phyloP scores from a whole-genome alignment of 2,797 vertebrate species.

The Mallotus villosus region DNA sequence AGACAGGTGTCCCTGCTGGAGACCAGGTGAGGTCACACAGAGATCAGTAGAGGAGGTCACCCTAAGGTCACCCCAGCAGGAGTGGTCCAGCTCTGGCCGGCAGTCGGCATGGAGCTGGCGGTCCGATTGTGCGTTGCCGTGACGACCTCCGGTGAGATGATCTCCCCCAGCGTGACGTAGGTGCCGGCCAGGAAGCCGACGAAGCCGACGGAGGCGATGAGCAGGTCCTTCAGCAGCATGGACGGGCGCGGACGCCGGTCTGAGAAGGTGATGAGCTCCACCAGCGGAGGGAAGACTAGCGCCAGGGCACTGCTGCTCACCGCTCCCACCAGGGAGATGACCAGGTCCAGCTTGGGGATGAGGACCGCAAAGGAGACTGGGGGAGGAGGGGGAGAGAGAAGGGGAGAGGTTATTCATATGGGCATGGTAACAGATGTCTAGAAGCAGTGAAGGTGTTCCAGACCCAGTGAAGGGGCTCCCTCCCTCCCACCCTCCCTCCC shows the following conservation, averaged over 20 bases:
- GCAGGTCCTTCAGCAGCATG: constrained; percentile 78
- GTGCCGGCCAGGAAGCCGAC: constrained; percentile 83
- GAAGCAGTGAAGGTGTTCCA: neutral
- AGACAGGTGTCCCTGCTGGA: neutral
- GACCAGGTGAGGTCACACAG: too few species aligned
- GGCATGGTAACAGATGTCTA: constrained; percentile 12
- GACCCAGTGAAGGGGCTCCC: constrained; percentile 1
- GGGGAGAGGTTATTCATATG: neutral
- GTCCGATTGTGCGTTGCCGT: constrained; percentile 32
- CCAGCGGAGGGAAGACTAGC: constrained; percentile 81
- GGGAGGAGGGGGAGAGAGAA: neutral
- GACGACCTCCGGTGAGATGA: constrained; percentile 67
- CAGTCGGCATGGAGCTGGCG: constrained; percentile 51
- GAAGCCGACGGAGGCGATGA: constrained; percentile 78
- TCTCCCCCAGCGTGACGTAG: constrained; percentile 82
- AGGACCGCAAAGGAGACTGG: constrained; percentile 79
- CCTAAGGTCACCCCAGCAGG: constrained; percentile 24
- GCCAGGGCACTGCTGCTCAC: constrained; percentile 86
- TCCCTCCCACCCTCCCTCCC: too few species aligned
- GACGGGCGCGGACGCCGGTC: constrained; percentile 69
- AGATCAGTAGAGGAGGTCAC: constrained; percentile 5
- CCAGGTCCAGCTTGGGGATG: constrained; percentile 84
- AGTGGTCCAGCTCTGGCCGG: constrained; percentile 36
- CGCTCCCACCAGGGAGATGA: constrained; percentile 84
- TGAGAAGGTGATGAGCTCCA: constrained; percentile 83